These are phyloP conservation scores for Napeogenes inachia DNA, from an alignment of 2,888 invertebrate genomes.

Conservation along the genomic window DNA sequence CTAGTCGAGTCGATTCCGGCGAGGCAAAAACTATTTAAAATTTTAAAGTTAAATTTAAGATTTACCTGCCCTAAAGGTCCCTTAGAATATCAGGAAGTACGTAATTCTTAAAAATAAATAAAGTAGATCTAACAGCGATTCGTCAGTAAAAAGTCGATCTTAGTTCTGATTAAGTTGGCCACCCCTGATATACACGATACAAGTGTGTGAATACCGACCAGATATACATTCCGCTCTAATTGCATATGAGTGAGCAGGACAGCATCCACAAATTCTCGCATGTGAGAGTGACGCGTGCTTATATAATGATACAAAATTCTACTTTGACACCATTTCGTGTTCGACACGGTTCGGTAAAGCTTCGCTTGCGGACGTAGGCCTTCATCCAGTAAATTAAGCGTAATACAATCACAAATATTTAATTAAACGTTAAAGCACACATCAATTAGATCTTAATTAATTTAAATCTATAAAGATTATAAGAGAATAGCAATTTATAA, in stretches of 20 bases:
- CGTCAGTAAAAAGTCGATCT: too few relatives aligned
- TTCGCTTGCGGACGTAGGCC: conserved; percentile 42
- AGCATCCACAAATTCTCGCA: neutral
- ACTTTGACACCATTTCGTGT: conserved; percentile 44
- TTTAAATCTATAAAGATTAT: conserved; percentile 1
- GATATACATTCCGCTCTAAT: neutral
- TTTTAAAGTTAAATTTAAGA: too few relatives aligned
- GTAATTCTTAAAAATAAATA: too few relatives aligned
- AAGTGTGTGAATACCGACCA: too few relatives aligned
- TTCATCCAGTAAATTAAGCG: conserved; percentile 17
- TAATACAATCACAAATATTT: conserved; percentile 48
- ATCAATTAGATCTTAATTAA: conserved; percentile 6
- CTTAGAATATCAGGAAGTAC: too few relatives aligned
- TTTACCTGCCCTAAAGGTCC: too few relatives aligned
- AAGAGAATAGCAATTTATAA: conserved; percentile 5
- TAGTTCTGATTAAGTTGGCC: too few relatives aligned
- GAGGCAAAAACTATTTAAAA: too few relatives aligned
- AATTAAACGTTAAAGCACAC: conserved; percentile 24
- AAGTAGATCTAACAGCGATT: too few relatives aligned
- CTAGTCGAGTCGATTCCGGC: too few relatives aligned
- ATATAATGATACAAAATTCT: conserved; percentile 24
- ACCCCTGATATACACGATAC: too few relatives aligned
- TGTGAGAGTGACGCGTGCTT: neutral
- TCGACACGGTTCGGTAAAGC: conserved; percentile 40
- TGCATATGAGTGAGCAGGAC: neutral